phyloP scores from a whole-genome alignment of 1,140 invertebrate species.

The Drosophila guanche region DNA sequence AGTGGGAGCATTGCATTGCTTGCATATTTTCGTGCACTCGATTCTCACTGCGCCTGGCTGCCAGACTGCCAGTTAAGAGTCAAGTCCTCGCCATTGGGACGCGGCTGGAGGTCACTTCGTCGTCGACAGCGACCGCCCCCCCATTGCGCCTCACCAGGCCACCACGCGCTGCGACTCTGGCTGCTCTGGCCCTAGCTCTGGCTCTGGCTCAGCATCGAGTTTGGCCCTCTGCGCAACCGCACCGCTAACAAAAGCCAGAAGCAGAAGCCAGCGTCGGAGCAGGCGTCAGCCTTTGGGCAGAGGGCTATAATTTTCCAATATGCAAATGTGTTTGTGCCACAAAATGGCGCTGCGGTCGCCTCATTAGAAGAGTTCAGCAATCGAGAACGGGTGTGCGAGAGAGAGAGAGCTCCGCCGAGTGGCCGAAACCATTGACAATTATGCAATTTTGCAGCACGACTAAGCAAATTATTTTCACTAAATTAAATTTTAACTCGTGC shows the following conservation, averaged over 20 bases:
- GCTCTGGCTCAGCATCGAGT: slow-evolving; percentile 31
- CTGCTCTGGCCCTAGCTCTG: background rate
- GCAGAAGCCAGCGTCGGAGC: slow-evolving; percentile 32
- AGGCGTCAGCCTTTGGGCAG: slow-evolving; percentile 40
- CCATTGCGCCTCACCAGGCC: slow-evolving; percentile 73
- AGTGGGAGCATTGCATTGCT: slow-evolving; percentile 39
- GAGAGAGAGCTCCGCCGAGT: slow-evolving; percentile 13
- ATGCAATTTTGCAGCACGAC: slow-evolving; percentile 76
- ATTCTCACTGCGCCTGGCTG: slow-evolving; percentile 18
- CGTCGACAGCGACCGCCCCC: slow-evolving; percentile 60
- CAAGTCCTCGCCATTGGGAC: slow-evolving; percentile 66
- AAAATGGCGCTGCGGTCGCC: slow-evolving; percentile 69
- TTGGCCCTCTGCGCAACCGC: slow-evolving; percentile 77
- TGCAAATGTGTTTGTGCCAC: slow-evolving; percentile 75
- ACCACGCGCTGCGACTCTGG: slow-evolving; percentile 55
- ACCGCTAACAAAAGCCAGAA: slow-evolving; percentile 71
- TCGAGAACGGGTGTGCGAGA: background rate
- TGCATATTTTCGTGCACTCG: slow-evolving; percentile 57
- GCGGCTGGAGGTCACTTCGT: slow-evolving; percentile 75
- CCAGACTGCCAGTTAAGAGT: slow-evolving; percentile 66
- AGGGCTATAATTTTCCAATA: slow-evolving; percentile 78
- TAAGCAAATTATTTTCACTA: slow-evolving; percentile 83
- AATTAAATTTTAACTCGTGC: slow-evolving; percentile 83
- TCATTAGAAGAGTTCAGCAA: slow-evolving; percentile 51
- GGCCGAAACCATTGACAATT: slow-evolving; percentile 67